Conservation (phyloP, 1,140 invertebrate genomes). For the Cotesia chilonis region DNA sequence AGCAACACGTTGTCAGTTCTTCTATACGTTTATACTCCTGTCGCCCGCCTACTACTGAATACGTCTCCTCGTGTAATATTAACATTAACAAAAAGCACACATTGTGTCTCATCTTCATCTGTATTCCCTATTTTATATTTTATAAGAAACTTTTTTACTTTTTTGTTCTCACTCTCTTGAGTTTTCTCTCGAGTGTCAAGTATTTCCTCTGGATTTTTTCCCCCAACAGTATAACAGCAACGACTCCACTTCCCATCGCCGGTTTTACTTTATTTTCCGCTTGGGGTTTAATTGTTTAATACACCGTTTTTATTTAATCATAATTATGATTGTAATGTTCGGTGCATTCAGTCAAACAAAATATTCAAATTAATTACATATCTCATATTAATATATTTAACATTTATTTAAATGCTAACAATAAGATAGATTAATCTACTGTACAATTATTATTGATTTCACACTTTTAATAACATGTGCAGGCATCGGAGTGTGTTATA, state of each 20-base stretch:
- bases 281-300: no score
- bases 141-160: conserved; percentile 10
- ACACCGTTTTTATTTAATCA: no score
- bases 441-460: conserved; percentile 47
- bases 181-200: background rate
- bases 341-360: no score
- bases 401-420: background rate
- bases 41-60: background rate
- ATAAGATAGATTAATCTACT: background rate
- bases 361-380: no score
- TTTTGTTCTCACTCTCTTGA: background rate
- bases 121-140: conserved; percentile 7
- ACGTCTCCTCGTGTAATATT: conserved; percentile 2
- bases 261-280: no score
- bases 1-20: conserved; percentile 1
- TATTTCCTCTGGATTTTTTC: no score
- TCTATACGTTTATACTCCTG: background rate
- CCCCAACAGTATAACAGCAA: no score
- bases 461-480: conserved; percentile 45
- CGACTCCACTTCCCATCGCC: no score
- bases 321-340: no score
- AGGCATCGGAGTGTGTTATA: conserved; percentile 21
- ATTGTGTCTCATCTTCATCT: no score
- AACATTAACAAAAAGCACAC: conserved; percentile 1
- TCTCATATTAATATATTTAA: no score